Percentiles rank a stretch among this genome's conserved stretches.
Evolutionary conservation across 2,113 vertebrate genomes (phyloP).

Genomic region (Phalacrocorax pelagicus): DNA sequence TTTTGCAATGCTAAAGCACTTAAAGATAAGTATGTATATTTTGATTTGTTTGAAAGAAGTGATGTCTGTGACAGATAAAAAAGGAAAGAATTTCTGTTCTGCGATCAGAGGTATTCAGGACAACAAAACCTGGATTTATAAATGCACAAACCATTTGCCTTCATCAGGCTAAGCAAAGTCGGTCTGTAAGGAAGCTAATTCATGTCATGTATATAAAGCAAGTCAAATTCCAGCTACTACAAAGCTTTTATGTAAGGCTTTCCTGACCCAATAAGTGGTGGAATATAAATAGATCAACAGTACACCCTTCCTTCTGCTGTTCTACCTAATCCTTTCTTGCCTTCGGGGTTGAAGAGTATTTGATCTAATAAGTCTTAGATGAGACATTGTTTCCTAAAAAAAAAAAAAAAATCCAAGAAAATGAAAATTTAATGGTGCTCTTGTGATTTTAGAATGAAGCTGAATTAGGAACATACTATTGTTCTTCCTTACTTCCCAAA

Average conservation of each 20-base stretch:
- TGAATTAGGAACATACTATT: not conserved
- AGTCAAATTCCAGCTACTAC: constrained; percentile 45
- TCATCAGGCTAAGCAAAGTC: not conserved
- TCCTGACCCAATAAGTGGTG: constrained; percentile 63
- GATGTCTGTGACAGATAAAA: not conserved
- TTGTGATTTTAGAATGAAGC: not conserved
- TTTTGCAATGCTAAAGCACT: constrained; percentile 35
- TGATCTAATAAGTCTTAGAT: constrained; percentile 67
- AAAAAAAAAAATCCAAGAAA: not conserved
- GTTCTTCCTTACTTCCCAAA: not conserved
- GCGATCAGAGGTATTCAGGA: constrained; percentile 1
- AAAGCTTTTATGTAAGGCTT: constrained; percentile 71
- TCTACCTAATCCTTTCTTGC: constrained; percentile 67
- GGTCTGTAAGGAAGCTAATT: constrained; percentile 31
- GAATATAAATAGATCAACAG: constrained; percentile 71
- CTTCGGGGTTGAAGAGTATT: constrained; percentile 54
- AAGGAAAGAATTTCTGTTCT: not conserved
- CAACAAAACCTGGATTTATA: not conserved
- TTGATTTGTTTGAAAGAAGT: not conserved
- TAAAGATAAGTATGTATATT: not conserved
- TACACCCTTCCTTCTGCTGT: constrained; percentile 40
- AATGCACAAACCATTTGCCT: not conserved
- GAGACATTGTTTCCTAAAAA: not conserved
- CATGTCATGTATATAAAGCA: constrained; percentile 24
- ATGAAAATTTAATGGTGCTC: not conserved